Conservation (phyloP, 2,888 invertebrate species). For the Hymenopus coronatus region DNA sequence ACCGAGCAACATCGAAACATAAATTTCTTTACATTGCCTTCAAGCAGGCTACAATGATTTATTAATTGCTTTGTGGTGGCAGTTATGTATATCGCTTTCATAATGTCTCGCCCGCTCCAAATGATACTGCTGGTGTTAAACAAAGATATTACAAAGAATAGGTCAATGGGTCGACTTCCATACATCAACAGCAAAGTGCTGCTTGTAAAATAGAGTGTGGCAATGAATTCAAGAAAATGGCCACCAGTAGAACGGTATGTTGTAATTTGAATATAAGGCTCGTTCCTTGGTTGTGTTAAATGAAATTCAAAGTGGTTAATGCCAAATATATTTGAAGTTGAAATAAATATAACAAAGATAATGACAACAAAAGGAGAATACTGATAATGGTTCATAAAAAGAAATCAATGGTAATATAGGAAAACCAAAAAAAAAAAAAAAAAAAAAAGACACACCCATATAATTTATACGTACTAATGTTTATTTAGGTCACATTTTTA, state of each 20-base stretch:
- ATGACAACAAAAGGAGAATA: too few relatives aligned
- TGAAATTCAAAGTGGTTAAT: background rate
- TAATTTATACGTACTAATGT: too few relatives aligned
- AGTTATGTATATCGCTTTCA: background rate
- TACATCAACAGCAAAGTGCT: background rate
- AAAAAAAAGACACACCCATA: too few relatives aligned
- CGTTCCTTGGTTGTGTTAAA: background rate
- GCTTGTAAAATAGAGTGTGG: background rate
- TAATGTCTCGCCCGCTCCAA: background rate
- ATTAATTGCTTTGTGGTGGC: background rate
- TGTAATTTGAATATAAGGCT: background rate
- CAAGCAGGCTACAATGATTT: background rate
- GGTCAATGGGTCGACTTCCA: background rate
- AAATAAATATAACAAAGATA: too few relatives aligned
- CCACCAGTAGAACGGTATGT: background rate
- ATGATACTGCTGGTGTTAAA: background rate
- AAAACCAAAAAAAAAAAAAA: too few relatives aligned
- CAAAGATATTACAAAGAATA: background rate
- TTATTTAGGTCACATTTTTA: too few relatives aligned
- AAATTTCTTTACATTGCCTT: background rate
- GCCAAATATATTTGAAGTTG: too few relatives aligned
- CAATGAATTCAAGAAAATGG: background rate
- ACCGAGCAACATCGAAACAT: background rate
- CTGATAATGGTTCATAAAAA: too few relatives aligned
- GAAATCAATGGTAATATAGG: too few relatives aligned